Evolutionary conservation across 2,113 vertebrate genomes (phyloP), one percentile per base, ranked within the genome.

Genomic region (Riparia riparia): DNA sequence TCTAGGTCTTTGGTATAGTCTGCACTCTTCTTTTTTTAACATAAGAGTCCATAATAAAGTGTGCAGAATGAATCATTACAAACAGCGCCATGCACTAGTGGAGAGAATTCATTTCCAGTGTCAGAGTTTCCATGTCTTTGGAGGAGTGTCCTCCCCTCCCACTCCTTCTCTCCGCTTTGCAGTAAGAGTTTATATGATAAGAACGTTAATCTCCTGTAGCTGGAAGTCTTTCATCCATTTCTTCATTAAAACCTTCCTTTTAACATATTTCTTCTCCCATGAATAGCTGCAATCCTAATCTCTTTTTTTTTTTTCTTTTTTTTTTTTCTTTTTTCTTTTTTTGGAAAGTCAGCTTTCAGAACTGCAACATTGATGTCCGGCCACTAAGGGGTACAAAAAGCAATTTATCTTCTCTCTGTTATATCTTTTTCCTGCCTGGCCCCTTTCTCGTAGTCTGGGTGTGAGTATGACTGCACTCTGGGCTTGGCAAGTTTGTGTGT

Each of bases 241-340:
- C 63, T 80, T 95, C 87, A 89, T 96, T 87, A 96, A 96, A 92
- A 61, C 50, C 58, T 71, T 78, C 66, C 45, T 84, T 96, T 94
- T 93, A 87, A 89, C 32, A 2, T 51, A 60, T 74, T 86, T 87
- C 37, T 47, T 85, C 58, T 79, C 42, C 85, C 24, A 53, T 25
- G 26, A 60, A 32, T 51, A 60, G 56, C 81, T 73, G 28, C 65
- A 61, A 5, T 71, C 69, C 54, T 89, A 78, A 69, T 95, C 80
- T 89, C 19, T 45, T 17, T 58, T 82, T 51, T 82, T 56, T 65
- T 85, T 69, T 79, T 66, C 70, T n/a, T 37, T 37, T 9, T 9
- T 37, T 37, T 37, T 37, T 37, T 37, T 37, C 9, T 19, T 58
- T 8, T 37, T 17, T 9, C 10, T 37, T 50, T 11, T 15, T 54